Evolutionary conservation across 2,888 invertebrate genomes (phyloP).

Genomic region (Tenthredo mesomela): DNA sequence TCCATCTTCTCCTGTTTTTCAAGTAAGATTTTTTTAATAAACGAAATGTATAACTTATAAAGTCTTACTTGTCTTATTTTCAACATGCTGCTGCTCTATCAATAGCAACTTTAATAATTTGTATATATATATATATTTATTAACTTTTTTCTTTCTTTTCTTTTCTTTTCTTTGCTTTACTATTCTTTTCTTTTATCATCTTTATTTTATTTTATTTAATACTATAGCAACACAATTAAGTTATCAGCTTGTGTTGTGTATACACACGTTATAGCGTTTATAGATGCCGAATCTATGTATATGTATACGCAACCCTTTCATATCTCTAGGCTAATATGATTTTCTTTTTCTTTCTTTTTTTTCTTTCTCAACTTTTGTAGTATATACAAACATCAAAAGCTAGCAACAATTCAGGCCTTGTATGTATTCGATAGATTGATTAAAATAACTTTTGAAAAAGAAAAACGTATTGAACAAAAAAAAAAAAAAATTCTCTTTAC

Average conservation of each 20-base stretch:
- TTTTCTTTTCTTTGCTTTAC: neutral
- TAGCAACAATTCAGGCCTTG: constrained; percentile 58
- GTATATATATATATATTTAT: constrained; percentile 22
- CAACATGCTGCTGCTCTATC: constrained; percentile 44
- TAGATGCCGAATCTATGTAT: neutral
- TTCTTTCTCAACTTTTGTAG: constrained; percentile 48
- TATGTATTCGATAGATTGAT: constrained; percentile 25
- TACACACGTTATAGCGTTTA: neutral
- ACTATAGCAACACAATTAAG: constrained; percentile 46
- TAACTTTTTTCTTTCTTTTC: constrained; percentile 14
- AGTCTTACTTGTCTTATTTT: constrained; percentile 34
- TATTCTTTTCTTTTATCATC: neutral
- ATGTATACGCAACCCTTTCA: constrained; percentile 11
- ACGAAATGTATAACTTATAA: constrained; percentile 37
- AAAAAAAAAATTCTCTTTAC: constrained; percentile 38
- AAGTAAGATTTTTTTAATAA: constrained; percentile 34
- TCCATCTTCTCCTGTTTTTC: neutral
- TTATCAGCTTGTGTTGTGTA: constrained; percentile 9
- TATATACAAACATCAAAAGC: constrained; percentile 64
- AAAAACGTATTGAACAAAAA: constrained; percentile 15
- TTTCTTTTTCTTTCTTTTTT: neutral
- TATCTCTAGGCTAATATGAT: constrained; percentile 38
- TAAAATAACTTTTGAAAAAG: constrained; percentile 24
- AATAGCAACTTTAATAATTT: constrained; percentile 29
- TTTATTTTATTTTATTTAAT: neutral